Evolutionary conservation across 2,888 invertebrate species (phyloP).

Genomic region (Eledone cirrhosa): DNA sequence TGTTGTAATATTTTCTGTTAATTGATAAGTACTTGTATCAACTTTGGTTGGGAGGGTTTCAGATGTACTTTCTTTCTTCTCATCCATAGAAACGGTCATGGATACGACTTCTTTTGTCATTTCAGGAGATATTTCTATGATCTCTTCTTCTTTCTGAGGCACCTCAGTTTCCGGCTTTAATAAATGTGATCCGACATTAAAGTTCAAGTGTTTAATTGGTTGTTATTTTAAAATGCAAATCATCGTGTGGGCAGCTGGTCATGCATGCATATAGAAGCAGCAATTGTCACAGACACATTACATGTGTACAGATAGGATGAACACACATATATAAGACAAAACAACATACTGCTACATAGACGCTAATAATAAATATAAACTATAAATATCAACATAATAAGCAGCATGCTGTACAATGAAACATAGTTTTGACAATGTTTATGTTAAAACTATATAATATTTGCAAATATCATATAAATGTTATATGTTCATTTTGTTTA

Average conservation of each 20-base stretch:
- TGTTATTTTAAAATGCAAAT: background rate
- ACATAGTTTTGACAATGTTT: no score
- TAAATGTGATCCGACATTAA: slow-evolving; percentile 18
- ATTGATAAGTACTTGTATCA: background rate
- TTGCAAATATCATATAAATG: no score
- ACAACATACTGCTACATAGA: no score
- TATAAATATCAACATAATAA: no score
- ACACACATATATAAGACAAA: slow-evolving; percentile 5
- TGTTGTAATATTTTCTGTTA: background rate
- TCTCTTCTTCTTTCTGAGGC: background rate
- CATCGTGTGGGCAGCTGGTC: slow-evolving; percentile 4
- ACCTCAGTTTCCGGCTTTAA: slow-evolving; percentile 25
- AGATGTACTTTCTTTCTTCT: background rate
- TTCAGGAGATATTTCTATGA: slow-evolving; percentile 8
- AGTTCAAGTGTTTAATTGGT: background rate
- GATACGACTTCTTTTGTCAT: background rate
- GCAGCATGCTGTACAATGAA: no score
- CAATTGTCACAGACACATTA: background rate
- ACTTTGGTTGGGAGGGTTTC: background rate
- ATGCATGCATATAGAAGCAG: slow-evolving; percentile 10
- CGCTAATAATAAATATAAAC: no score
- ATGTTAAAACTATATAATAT: no score
- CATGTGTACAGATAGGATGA: background rate
- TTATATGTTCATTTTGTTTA: no score
- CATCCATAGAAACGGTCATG: background rate